Base-by-base conservation (phyloP, 2,797 vertebrate species). In the Carapus acus region DNA sequence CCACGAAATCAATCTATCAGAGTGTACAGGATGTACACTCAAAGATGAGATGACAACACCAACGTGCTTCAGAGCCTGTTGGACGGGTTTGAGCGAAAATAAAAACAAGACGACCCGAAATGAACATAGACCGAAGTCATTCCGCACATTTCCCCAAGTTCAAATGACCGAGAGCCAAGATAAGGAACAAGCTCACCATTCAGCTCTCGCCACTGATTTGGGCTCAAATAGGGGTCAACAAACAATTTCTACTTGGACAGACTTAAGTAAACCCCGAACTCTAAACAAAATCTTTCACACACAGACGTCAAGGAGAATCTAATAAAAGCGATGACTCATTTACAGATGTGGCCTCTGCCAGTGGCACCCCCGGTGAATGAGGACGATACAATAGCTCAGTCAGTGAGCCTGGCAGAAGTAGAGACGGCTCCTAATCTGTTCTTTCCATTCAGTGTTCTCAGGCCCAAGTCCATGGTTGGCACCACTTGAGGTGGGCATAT, bases 311-410 rank as follows among this genome's bases (percentile, higher is more conserved):
- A 24, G 40, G 41, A 60, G 53, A 60, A 59, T 47, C 59, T 21
- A 54, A 61, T 64, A 69, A 76, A 76, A 61, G 38, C 48, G 18
- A 38, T 64, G 75, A 79, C 67, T 78, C 61, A 69, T 27, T 27
- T 43, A 42, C 38, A 55, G 45, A 62, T 52, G 8, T 20, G 12
- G n/a, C 13, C 2, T 36, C 6, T 14, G 64, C 59, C 65, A 76
- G 22, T 9, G 15, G 29, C 31, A 41, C 38, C 9, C 24, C 27
- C 65, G 8, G n/a, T 29, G 41, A 20, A 39, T 1, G 2, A 11
- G 43, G 49, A 48, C 58, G 22, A n/a, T 23, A 67, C 54, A 62
- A 54, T 17, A 69, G 58, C 46, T 51, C 54, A 41, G 43, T 75
- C 29, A 59, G 53, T 41, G 46, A 11, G 29, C 33, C 65, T 70